Evolutionary conservation across 2,113 vertebrate genomes (phyloP).

Genomic region (Cettia cetti): DNA sequence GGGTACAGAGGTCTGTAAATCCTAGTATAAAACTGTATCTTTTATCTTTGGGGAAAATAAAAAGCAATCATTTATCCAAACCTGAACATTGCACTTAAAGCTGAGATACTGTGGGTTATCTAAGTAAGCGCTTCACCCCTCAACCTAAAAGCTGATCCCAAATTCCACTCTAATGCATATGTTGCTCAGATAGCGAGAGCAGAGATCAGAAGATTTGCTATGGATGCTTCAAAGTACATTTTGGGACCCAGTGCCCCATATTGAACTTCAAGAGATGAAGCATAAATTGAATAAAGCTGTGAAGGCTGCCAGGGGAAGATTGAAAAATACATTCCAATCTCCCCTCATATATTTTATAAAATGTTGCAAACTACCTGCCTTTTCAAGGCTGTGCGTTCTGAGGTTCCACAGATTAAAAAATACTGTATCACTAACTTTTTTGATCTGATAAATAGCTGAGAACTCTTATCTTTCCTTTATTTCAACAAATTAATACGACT

Average conservation of each 20-base stretch:
- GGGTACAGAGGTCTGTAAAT: neutral
- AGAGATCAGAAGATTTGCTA: constrained; percentile 31
- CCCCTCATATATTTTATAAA: neutral
- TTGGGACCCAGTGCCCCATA: neutral
- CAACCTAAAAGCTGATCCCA: neutral
- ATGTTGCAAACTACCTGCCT: neutral
- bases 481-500: neutral
- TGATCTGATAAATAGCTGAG: neutral
- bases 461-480: neutral
- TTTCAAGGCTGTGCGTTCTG: neutral
- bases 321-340: neutral
- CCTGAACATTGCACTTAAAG: constrained; percentile 8
- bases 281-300: constrained; percentile 26
- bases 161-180: constrained; percentile 23
- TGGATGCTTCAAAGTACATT: constrained; percentile 22
- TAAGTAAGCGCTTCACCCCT: neutral
- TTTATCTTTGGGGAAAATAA: constrained; percentile 27
- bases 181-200: neutral
- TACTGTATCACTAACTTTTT: neutral
- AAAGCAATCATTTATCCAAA: constrained; percentile 42
- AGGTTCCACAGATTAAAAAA: constrained; percentile 1
- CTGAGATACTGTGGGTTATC: constrained; percentile 35
- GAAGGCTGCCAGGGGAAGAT: constrained; percentile 1
- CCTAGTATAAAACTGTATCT: neutral
- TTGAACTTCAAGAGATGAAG: constrained; percentile 41